Evolutionary conservation across 2,113 vertebrate genomes (phyloP), one percentile per base, ranked within the genome.

Genomic region (Leptosomus discolor): DNA sequence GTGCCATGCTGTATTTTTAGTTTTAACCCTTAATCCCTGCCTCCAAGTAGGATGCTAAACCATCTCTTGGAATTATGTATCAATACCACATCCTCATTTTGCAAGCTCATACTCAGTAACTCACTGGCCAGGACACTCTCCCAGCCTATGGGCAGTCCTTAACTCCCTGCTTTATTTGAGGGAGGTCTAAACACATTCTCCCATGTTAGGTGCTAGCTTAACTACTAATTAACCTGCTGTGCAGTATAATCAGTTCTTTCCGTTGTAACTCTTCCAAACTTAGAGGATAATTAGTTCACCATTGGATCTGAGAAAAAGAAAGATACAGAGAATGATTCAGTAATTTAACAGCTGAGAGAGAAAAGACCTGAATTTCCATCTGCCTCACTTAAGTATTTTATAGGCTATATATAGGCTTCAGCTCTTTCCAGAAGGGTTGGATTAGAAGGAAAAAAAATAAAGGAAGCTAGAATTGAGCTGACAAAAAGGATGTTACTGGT

Each of bases 321-420:
- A 73, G 41, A 81, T 29, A 34, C 6, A 34, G 64, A 90, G 51
- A 60, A 71, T 64, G 69, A 87, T 89, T 92, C 84, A 87, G 93
- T 92, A 71, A 85, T 82, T 84, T 90, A 81, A 61, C 36, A 63
- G 14, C 51, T 71, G 76, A 78, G 73, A 57, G 41, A 46, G 23
- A 94, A 86, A 95, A 95, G 87, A 91, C 79, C 86, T 86, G 79
- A 90, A 87, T 91, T 95, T 94, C 91, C 91, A 92, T 95, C 81
- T 93, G 94, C 48, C 51, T 96, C 77, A 60, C 60, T 85, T n/a
- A 74, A 91, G 94, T 45, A 79, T 88, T 95, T 95, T 94, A 91
- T 64, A 85, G 87, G 61, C 87, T 97, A 94, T 93, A 93, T 87
- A 92, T 92, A 96, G 95, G 84, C 81, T 82, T 56, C 77, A 88